Evolutionary conservation across 2,797 vertebrate genomes (phyloP).

Genomic region (Lerista edwardsae): DNA sequence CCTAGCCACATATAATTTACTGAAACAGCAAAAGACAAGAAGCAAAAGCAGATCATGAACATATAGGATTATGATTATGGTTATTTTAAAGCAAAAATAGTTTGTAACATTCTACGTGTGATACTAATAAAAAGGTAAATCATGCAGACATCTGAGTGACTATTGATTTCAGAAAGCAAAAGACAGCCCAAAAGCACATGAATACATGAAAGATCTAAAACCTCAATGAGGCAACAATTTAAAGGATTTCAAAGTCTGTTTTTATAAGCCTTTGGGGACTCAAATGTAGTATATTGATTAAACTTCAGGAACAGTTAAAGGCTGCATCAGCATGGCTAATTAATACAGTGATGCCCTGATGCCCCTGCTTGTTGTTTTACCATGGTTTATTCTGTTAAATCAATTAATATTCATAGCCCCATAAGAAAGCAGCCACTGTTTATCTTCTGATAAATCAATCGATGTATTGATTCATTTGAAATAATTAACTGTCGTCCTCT

Average conservation of each 20-base stretch:
- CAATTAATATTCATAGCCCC: constrained; percentile 67
- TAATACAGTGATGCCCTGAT: constrained; percentile 69
- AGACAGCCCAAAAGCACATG: constrained; percentile 21
- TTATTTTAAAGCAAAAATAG: constrained; percentile 48
- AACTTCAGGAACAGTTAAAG: constrained; percentile 70
- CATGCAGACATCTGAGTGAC: constrained; percentile 17
- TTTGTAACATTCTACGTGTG: constrained; percentile 39
- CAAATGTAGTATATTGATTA: constrained; percentile 70
- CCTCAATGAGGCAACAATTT: constrained; percentile 62
- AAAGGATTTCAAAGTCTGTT: constrained; percentile 73
- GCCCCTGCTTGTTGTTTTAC: constrained; percentile 66
- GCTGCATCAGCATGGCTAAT: constrained; percentile 67
- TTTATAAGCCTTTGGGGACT: constrained; percentile 68
- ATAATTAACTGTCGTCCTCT: constrained; percentile 45
- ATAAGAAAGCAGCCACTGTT: constrained; percentile 59
- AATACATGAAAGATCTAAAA: constrained; percentile 46
- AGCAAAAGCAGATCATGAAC: constrained; percentile 60
- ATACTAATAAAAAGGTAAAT: constrained; percentile 6
- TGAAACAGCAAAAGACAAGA: constrained; percentile 38
- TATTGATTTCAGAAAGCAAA: constrained; percentile 30
- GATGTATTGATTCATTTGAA: constrained; percentile 19
- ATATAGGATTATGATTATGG: constrained; percentile 49
- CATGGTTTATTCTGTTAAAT: constrained; percentile 65
- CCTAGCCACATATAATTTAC: constrained; percentile 58
- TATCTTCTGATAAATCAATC: constrained; percentile 53